phyloP scores from a whole-genome alignment of 2,888 invertebrate species.

The Lobophora halterata region DNA sequence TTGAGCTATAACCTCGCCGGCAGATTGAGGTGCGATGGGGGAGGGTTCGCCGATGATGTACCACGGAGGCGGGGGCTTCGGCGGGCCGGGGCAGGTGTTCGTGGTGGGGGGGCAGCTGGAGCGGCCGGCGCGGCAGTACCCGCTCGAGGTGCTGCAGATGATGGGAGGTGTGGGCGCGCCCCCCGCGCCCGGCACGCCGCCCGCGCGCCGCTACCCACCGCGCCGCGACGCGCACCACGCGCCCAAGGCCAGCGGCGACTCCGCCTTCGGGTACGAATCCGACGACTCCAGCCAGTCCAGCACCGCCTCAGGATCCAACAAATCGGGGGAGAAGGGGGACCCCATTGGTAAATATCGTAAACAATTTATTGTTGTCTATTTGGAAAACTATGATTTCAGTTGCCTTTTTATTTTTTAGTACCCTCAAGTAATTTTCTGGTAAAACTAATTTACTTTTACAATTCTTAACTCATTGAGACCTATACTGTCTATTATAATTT shows the following conservation, averaged over 20 bases:
- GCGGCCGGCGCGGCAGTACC: constrained; percentile 55
- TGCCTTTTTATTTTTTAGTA: constrained; percentile 5
- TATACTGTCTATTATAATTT: too few relatives aligned
- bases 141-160: constrained; percentile 56
- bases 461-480: too few relatives aligned
- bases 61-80: constrained; percentile 58
- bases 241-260: constrained; percentile 47
- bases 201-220: constrained; percentile 54
- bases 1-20: constrained; percentile 35
- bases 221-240: constrained; percentile 51
- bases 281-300: constrained; percentile 76
- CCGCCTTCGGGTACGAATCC: constrained; percentile 71
- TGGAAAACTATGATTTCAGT: background rate
- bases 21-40: constrained; percentile 58
- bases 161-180: constrained; percentile 41
- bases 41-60: constrained; percentile 69
- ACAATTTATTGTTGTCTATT: too few relatives aligned
- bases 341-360: constrained; percentile 20
- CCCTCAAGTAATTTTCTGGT: constrained; percentile 13
- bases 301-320: constrained; percentile 72
- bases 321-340: constrained; percentile 68
- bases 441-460: too few relatives aligned
- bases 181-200: constrained; percentile 51
- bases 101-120: constrained; percentile 55
- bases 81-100: constrained; percentile 56